phyloP scores from a whole-genome alignment of 2,888 invertebrate species.

The Eilema griseolum region DNA sequence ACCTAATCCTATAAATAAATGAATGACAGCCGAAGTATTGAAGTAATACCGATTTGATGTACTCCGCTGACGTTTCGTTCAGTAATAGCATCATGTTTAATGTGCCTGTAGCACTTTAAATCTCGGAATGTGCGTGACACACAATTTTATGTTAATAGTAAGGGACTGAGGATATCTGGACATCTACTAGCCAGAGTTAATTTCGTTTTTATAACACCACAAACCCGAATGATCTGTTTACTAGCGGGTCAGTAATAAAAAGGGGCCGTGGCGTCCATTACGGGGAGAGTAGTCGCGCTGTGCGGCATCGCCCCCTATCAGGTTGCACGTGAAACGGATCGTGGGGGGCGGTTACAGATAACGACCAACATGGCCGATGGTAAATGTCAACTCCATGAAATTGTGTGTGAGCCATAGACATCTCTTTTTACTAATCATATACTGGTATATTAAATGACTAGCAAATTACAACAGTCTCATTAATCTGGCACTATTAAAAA shows the following conservation, averaged over 20 bases:
- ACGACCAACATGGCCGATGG: constrained; percentile 81
- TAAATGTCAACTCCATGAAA: constrained; percentile 77
- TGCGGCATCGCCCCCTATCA: constrained; percentile 84
- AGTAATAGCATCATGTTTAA: constrained; percentile 60
- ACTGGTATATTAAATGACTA: background rate
- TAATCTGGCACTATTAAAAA: background rate
- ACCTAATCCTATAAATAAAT: constrained; percentile 34
- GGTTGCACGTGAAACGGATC: constrained; percentile 85
- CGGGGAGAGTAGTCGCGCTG: constrained; percentile 76
- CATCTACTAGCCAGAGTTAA: constrained; percentile 83
- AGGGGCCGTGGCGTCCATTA: constrained; percentile 84
- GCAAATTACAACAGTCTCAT: background rate
- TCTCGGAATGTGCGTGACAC: constrained; percentile 70
- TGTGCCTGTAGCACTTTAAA: constrained; percentile 66
- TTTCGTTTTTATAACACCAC: constrained; percentile 87
- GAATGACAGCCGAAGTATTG: constrained; percentile 41
- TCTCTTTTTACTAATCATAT: background rate
- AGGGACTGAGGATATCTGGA: constrained; percentile 76
- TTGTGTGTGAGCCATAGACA: constrained; percentile 42
- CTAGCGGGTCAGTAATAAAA: constrained; percentile 87
- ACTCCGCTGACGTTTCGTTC: constrained; percentile 52
- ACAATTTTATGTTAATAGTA: constrained; percentile 77
- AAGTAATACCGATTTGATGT: constrained; percentile 41
- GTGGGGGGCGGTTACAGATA: constrained; percentile 84
- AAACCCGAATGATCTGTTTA: constrained; percentile 87